Percentiles rank a stretch among this genome's conserved stretches.
These are phyloP conservation scores for Holothuria scabra DNA, from an alignment of 53 echinoderm and acorn worm genomes.

Conservation along the genomic window DNA sequence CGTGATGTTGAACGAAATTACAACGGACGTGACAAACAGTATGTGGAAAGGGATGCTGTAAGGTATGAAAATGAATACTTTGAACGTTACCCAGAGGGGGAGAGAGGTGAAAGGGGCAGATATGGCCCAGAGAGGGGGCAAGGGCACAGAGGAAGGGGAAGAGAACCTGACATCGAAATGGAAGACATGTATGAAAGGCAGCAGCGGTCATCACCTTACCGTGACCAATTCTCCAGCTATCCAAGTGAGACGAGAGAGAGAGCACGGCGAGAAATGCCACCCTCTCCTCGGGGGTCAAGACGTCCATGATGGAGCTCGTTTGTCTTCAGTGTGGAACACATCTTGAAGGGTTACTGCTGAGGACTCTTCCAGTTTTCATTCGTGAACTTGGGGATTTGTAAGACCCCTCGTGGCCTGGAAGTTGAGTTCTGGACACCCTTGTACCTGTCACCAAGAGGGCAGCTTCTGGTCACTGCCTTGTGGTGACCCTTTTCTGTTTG, in stretches of 20 bases:
- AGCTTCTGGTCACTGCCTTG: too few species aligned
- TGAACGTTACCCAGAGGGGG: slow-evolving; percentile 50
- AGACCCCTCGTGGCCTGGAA: too few species aligned
- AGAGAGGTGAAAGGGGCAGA: slow-evolving; percentile 53
- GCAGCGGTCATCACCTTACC: slow-evolving; percentile 64
- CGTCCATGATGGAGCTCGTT: slow-evolving; percentile 72
- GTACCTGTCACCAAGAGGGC: too few species aligned
- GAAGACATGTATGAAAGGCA: slow-evolving; percentile 90
- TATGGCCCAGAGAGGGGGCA: slow-evolving; percentile 78
- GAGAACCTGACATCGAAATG: slow-evolving; percentile 94
- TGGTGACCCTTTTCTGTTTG: too few species aligned
- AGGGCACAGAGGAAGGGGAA: slow-evolving; percentile 68
- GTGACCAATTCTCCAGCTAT: slow-evolving; percentile 78
- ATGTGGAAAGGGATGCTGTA: slow-evolving; percentile 87
- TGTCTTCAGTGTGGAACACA: slow-evolving; percentile 25
- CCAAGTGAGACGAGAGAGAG: slow-evolving; percentile 73
- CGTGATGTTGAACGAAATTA: slow-evolving; percentile 80
- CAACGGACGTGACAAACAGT: slow-evolving; percentile 85
- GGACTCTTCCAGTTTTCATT: slow-evolving; percentile 30
- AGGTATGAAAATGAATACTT: slow-evolving; percentile 89
- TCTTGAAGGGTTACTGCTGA: slow-evolving; percentile 30
- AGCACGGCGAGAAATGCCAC: slow-evolving; percentile 81
- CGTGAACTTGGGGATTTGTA: too few species aligned
- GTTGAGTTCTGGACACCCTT: too few species aligned
- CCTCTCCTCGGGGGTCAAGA: slow-evolving; percentile 77